Conservation (phyloP, 2,797 vertebrate genomes). For the Anguilla marmorata region DNA sequence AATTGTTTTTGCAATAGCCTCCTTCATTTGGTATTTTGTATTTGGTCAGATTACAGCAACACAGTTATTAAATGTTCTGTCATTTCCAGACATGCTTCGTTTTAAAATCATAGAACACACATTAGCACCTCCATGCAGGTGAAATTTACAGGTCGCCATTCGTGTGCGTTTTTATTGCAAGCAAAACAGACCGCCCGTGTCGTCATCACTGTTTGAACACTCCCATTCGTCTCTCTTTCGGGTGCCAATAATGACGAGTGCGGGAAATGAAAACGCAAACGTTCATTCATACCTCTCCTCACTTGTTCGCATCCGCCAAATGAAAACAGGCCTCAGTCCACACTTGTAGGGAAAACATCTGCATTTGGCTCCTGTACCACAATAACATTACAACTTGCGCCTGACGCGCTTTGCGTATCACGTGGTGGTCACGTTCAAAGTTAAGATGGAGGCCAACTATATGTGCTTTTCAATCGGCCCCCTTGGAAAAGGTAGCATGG, state of each 20-base stretch:
- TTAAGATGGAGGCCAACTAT: background rate
- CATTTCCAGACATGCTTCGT: background rate
- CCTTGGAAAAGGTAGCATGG: background rate
- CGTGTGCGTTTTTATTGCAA: slow-evolving; percentile 22
- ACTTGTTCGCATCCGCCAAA: background rate
- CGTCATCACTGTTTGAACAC: slow-evolving; percentile 48
- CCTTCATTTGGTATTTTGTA: background rate
- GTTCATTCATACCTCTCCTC: background rate
- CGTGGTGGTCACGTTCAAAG: background rate
- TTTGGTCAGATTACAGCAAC: background rate
- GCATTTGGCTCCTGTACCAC: slow-evolving; percentile 29
- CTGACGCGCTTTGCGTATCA: slow-evolving; percentile 22
- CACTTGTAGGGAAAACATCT: slow-evolving; percentile 30
- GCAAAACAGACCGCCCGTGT: slow-evolving; percentile 45
- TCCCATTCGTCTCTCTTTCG: slow-evolving; percentile 30
- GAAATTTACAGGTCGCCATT: background rate
- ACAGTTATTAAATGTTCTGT: background rate
- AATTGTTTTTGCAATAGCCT: background rate
- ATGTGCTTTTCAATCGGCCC: slow-evolving; percentile 6
- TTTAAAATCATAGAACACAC: slow-evolving; percentile 16
- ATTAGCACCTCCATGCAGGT: slow-evolving; percentile 1
- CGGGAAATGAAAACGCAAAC: slow-evolving; percentile 25
- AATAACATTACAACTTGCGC: background rate
- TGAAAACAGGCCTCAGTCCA: slow-evolving; percentile 28
- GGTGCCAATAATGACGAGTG: slow-evolving; percentile 47